A percentile compares a stretch with the other conserved stretches of the same genome.
phyloP scores from a whole-genome alignment of 2,113 vertebrate genomes.

The Pongo pygmaeus region DNA sequence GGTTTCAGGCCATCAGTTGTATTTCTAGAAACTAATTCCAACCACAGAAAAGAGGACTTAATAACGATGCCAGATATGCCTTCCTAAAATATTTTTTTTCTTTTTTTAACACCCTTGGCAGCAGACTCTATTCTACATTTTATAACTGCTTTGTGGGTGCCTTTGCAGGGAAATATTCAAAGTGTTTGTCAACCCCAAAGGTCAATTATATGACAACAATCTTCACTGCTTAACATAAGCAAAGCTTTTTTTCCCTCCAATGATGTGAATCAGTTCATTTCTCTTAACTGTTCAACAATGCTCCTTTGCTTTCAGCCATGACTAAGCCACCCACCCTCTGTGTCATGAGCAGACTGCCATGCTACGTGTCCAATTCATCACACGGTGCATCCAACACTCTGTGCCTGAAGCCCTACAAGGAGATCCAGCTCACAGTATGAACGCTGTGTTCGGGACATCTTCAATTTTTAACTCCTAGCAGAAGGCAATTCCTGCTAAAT shows the following conservation, averaged over 20 bases:
- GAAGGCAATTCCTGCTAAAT: not conserved
- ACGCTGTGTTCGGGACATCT: not conserved
- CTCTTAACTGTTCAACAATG: not conserved
- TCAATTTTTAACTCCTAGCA: constrained; percentile 35
- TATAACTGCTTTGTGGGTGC: not conserved
- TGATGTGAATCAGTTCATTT: not conserved
- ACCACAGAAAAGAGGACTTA: not conserved
- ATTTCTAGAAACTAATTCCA: constrained; percentile 1
- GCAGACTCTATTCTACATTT: not conserved
- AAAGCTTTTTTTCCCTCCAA: not conserved
- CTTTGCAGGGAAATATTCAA: not conserved
- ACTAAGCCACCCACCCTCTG: not conserved
- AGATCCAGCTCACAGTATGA: not conserved
- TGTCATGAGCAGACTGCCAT: not conserved
- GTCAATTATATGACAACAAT: not conserved
- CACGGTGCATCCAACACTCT: accelerated
- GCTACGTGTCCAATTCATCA: not conserved
- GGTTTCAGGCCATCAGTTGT: not conserved
- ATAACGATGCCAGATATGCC: too few relatives aligned
- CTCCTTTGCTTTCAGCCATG: not conserved
- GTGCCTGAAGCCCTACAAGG: not conserved
- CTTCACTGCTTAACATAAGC: not conserved
- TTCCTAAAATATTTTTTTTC: not conserved
- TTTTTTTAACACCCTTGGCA: not conserved
- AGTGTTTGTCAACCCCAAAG: not conserved